These are phyloP conservation scores for Onchidella celtica DNA, from an alignment of 2,888 invertebrate species.

Conservation along the genomic window DNA sequence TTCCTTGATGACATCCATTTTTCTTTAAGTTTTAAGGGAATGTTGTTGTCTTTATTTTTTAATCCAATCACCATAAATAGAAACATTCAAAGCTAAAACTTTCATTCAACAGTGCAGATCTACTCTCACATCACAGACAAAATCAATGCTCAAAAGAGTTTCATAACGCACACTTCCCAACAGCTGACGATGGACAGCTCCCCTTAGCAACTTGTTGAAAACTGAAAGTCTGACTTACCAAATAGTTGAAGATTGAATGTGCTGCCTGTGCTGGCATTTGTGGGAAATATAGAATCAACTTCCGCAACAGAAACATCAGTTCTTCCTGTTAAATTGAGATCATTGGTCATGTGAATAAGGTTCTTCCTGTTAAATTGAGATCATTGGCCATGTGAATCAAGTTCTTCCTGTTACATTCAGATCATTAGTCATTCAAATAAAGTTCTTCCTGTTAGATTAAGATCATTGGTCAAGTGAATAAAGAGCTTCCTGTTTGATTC, in stretches of 20 bases:
- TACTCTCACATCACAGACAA: too few species aligned
- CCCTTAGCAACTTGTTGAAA: too few species aligned
- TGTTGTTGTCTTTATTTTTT: too few species aligned
- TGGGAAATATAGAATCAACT: slow-evolving; percentile 95
- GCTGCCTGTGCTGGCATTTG: slow-evolving; percentile 96
- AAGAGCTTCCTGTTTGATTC: not conserved
- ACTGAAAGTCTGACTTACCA: slow-evolving; percentile 85
- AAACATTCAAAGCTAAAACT: too few species aligned
- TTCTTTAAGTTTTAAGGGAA: too few species aligned
- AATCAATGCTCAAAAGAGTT: too few species aligned
- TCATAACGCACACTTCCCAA: too few species aligned
- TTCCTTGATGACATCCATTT: too few species aligned
- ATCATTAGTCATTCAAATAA: not conserved
- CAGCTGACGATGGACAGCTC: too few species aligned
- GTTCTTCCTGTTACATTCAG: not conserved
- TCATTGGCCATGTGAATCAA: not conserved
- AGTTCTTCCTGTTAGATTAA: not conserved
- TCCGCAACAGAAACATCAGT: slow-evolving; percentile 94
- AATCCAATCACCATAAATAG: too few species aligned
- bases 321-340: slow-evolving; percentile 84
- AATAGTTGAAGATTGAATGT: slow-evolving; percentile 98
- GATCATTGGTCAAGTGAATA: not conserved
- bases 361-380: not conserved
- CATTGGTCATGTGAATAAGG: not conserved
- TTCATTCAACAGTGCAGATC: too few species aligned